Percentiles rank a stretch among this genome's conserved stretches.
Conservation (phyloP, 1,140 invertebrate genomes). For the Tetramorium parvispinum region DNA sequence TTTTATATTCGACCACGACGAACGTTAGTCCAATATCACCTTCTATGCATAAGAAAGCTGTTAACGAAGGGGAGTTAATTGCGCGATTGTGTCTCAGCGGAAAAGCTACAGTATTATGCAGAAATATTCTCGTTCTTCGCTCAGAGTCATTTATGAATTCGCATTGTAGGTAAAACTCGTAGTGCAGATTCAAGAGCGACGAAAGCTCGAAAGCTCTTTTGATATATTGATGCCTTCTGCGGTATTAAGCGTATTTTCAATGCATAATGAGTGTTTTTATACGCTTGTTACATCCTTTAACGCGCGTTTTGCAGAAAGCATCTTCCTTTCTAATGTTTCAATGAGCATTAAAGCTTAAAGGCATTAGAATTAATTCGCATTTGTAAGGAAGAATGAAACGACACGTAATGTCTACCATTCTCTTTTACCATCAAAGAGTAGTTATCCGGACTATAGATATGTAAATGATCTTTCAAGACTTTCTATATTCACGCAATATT, state of each 20-base stretch:
- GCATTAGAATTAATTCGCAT: conserved; percentile 37
- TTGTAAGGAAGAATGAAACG: neutral
- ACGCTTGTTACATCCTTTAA: conserved; percentile 44
- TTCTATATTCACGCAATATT: neutral
- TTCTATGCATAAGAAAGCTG: conserved; percentile 13
- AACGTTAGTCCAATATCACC: conserved; percentile 10
- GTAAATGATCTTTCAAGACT: conserved; percentile 25
- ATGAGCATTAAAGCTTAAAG: conserved; percentile 9
- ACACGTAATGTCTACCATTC: conserved; percentile 1
- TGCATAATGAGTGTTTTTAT: conserved; percentile 57
- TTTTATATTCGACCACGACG: conserved; percentile 3
- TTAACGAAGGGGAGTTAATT: conserved; percentile 59
- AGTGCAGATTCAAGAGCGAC: conserved; percentile 47
- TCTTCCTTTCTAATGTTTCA: conserved; percentile 11
- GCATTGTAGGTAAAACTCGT: conserved; percentile 44
- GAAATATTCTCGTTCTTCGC: conserved; percentile 35
- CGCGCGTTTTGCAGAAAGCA: conserved; percentile 2
- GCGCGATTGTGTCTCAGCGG: conserved; percentile 33
- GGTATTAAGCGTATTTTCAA: conserved; percentile 53
- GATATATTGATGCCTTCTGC: conserved; percentile 53
- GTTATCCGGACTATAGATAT: conserved; percentile 2
- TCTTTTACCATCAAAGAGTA: neutral
- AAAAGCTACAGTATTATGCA: conserved; percentile 39
- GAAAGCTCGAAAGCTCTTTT: conserved; percentile 55
- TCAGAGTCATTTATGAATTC: conserved; percentile 51